A percentile compares a stretch with the other conserved stretches of the same genome.
These are phyloP conservation scores for Pluvialis apricaria DNA, from an alignment of 2,113 vertebrate genomes.

Conservation along the genomic window DNA sequence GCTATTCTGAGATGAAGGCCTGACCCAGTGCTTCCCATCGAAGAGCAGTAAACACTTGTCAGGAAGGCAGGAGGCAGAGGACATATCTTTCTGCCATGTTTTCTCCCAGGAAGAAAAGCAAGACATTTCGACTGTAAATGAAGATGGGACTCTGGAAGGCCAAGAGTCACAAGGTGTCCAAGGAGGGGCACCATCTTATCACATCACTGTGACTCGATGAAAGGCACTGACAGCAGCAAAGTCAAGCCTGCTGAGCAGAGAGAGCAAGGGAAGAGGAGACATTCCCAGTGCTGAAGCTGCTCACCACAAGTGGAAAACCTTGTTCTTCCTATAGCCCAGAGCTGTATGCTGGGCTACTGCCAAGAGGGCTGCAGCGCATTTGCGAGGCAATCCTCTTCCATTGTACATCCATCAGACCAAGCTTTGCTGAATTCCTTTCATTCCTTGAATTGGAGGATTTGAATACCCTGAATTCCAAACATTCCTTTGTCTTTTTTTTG, in stretches of 20 bases:
- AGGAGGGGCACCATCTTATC: not conserved
- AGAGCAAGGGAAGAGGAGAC: not conserved
- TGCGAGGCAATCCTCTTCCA: not conserved
- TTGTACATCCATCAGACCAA: not conserved
- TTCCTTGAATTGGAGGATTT: not conserved
- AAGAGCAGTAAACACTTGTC: not conserved
- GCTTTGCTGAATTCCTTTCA: not conserved
- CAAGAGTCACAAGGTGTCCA: not conserved
- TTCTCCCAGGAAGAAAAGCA: not conserved
- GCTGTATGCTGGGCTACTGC: not conserved
- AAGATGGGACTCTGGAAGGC: not conserved
- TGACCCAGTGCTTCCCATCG: not conserved
- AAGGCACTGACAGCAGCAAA: not conserved
- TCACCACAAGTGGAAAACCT: not conserved
- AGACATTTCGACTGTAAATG: not conserved
- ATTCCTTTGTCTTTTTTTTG: not conserved
- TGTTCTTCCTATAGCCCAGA: not conserved
- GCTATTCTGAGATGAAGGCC: not conserved
- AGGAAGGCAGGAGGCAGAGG: not conserved
- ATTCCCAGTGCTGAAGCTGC: not conserved
- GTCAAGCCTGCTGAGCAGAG: not conserved
- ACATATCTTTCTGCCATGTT: not conserved
- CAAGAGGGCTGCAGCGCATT: not conserved
- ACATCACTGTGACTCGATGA: rapidly evolving
- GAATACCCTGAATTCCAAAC: not conserved